These are phyloP conservation scores for Neogobius melanostomus DNA, from an alignment of 2,113 vertebrate species.

Conservation along the genomic window DNA sequence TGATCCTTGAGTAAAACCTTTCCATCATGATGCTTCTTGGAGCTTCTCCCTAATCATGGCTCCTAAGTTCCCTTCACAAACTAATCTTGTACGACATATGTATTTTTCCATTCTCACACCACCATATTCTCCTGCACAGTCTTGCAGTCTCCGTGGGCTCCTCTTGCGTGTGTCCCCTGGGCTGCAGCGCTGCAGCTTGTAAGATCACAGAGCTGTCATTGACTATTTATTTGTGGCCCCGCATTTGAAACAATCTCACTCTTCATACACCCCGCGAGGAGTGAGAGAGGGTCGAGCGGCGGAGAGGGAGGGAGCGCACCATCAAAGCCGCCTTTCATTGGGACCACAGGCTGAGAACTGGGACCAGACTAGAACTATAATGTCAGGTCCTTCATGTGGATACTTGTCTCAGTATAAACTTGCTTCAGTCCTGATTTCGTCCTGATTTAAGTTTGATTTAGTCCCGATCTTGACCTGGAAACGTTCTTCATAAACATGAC, in stretches of 20 bases:
- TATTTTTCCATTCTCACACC: too few species aligned
- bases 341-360: constrained; percentile 45
- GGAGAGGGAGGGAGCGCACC: constrained; percentile 11
- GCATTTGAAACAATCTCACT: constrained; percentile 77
- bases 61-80: too few species aligned
- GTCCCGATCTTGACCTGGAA: too few species aligned
- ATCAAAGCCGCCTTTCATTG: constrained; percentile 77
- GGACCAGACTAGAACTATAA: constrained; percentile 33
- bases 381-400: too few species aligned
- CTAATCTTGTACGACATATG: too few species aligned
- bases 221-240: constrained; percentile 85
- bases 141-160: constrained; percentile 1
- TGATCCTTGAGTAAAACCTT: too few species aligned
- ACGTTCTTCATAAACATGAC: too few species aligned
- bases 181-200: constrained; percentile 52
- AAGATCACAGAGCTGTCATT: constrained; percentile 83
- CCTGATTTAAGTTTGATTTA: too few species aligned
- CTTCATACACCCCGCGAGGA: constrained; percentile 72
- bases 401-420: too few species aligned
- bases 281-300: constrained; percentile 6
- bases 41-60: too few species aligned
- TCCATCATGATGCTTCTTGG: too few species aligned
- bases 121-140: neutral
- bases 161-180: constrained; percentile 5
- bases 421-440: too few species aligned